phyloP scores from a whole-genome alignment of 2,888 invertebrate genomes.

The Andrena trimmerana region DNA sequence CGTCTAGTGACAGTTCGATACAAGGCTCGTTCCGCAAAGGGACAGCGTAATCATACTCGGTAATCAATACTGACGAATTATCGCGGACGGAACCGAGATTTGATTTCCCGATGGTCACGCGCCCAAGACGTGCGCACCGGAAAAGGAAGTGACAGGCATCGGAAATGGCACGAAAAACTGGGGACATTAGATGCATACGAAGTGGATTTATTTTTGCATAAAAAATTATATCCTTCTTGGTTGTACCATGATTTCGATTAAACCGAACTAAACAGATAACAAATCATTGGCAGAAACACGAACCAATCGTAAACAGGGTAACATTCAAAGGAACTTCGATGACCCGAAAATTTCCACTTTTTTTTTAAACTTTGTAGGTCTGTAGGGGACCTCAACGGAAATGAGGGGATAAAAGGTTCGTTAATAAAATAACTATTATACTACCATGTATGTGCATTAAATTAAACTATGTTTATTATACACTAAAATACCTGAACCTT shows the following conservation, averaged over 20 bases:
- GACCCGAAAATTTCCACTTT: too few relatives aligned
- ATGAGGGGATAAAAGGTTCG: slow-evolving; percentile 7
- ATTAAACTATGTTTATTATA: too few relatives aligned
- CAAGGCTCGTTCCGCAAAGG: slow-evolving; percentile 27
- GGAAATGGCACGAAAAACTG: slow-evolving; percentile 4
- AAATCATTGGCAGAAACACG: background rate
- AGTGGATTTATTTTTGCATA: background rate
- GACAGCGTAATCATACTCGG: slow-evolving; percentile 60
- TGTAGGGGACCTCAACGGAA: background rate
- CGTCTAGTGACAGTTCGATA: slow-evolving; percentile 22
- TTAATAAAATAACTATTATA: background rate
- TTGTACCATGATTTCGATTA: background rate
- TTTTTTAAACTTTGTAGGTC: too few relatives aligned
- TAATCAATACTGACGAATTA: slow-evolving; percentile 71
- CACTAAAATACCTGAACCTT: too few relatives aligned
- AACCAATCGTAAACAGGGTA: slow-evolving; percentile 11
- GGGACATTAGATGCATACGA: background rate
- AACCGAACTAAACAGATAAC: too few relatives aligned
- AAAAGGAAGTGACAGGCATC: slow-evolving; percentile 25
- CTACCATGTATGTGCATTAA: too few relatives aligned
- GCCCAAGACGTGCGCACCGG: slow-evolving; percentile 12
- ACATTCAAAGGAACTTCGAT: slow-evolving; percentile 1
- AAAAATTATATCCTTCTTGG: too few relatives aligned
- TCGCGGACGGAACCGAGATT: slow-evolving; percentile 44
- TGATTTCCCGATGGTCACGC: slow-evolving; percentile 54